These are phyloP conservation scores for Sebastes minor DNA, from an alignment of 2,797 vertebrate species.

Conservation along the genomic window DNA sequence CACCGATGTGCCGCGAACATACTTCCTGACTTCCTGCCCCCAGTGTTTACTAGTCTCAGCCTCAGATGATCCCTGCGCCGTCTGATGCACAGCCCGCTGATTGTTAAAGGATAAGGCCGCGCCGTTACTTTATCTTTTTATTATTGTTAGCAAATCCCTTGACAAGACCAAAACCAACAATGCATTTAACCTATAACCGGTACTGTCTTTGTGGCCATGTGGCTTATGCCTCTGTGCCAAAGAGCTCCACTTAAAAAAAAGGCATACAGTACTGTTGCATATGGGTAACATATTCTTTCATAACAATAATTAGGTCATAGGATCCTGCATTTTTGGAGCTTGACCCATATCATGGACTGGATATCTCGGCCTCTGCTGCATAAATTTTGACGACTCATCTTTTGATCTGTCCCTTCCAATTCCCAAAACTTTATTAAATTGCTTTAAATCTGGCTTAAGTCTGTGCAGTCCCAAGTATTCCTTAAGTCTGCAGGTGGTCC, in stretches of 20 bases:
- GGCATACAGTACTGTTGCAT: neutral
- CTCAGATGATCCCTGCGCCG: conserved; percentile 37
- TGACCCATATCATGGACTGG: neutral
- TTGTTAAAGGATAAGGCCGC: conserved; percentile 6
- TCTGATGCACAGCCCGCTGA: conserved; percentile 23
- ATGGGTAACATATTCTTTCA: neutral
- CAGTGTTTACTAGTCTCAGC: conserved; percentile 58
- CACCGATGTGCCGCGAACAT: conserved; percentile 58
- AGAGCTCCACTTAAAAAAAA: neutral
- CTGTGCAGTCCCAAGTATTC: neutral
- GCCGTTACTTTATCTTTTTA: neutral
- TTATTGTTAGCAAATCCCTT: conserved; percentile 12
- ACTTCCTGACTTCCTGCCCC: conserved; percentile 70
- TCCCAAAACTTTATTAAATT: neutral
- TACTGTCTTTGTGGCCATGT: neutral
- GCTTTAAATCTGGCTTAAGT: no score
- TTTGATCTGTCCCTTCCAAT: no score
- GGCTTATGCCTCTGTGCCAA: neutral
- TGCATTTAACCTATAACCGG: neutral
- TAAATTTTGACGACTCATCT: neutral
- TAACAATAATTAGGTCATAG: neutral
- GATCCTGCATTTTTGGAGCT: neutral
- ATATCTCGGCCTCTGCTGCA: neutral
- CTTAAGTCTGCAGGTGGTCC: neutral
- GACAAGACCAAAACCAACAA: neutral